These are phyloP conservation scores for Xyliphius kryptos DNA, from an alignment of 2,113 vertebrate species.

Conservation along the genomic window DNA sequence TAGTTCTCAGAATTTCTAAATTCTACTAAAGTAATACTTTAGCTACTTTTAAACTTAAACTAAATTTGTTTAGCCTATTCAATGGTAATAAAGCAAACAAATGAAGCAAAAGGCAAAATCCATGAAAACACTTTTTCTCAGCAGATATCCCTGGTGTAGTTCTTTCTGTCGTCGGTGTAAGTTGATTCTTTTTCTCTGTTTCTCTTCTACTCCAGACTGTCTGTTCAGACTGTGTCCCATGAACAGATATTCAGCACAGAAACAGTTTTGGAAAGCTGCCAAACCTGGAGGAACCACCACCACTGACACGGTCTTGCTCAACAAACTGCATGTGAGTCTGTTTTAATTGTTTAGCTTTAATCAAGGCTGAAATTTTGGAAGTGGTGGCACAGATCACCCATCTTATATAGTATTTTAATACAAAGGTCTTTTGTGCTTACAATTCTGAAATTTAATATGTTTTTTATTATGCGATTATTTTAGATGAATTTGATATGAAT, in stretches of 20 bases:
- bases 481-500: too few relatives aligned
- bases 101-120: neutral
- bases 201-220: conserved; percentile 70
- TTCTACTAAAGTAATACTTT: too few relatives aligned
- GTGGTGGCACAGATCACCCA: neutral
- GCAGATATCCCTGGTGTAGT: neutral
- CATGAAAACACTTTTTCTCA: neutral
- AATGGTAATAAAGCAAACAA: too few relatives aligned
- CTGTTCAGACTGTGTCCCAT: conserved; percentile 96
- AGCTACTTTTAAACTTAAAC: too few relatives aligned
- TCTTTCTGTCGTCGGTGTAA: neutral
- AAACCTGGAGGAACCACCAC: conserved; percentile 90
- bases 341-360: neutral
- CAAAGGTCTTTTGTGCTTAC: too few relatives aligned
- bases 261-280: conserved; percentile 99
- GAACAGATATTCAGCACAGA: conserved; percentile 98
- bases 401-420: too few relatives aligned
- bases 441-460: too few relatives aligned
- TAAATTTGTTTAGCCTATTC: too few relatives aligned
- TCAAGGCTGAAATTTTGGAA: neutral
- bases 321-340: conserved; percentile 92
- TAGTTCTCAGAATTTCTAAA: too few relatives aligned
- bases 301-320: conserved; percentile 87
- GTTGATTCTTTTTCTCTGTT: conserved; percentile 1
- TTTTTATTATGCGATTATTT: too few relatives aligned